These are phyloP conservation scores for Lacanobia wlatinum DNA, from an alignment of 2,888 invertebrate genomes.

Conservation along the genomic window DNA sequence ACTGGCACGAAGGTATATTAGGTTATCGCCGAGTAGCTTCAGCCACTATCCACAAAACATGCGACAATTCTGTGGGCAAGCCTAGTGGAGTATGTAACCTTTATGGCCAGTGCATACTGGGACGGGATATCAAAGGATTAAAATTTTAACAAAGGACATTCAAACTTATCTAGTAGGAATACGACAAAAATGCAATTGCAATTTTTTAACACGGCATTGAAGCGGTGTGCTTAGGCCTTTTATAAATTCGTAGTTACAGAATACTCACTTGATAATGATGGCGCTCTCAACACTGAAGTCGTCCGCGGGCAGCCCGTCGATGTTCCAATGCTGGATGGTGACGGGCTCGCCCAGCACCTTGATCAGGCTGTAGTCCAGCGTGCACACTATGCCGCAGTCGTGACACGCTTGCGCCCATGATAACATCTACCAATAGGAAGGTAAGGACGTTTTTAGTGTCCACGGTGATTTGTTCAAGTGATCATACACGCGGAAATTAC, in stretches of 20 bases:
- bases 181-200: too few relatives aligned
- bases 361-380: conserved; percentile 94
- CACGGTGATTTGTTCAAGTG: not conserved
- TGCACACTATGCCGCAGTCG: conserved; percentile 94
- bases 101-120: too few relatives aligned
- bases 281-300: conserved; percentile 97
- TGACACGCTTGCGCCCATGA: conserved; percentile 94
- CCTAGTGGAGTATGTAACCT: too few relatives aligned
- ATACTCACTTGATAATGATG: conserved; percentile 94
- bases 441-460: not conserved
- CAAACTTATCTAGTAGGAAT: too few relatives aligned
- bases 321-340: conserved; percentile 97
- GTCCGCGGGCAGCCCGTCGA: conserved; percentile 96
- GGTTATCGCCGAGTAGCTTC: not conserved
- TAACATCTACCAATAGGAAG: conserved; percentile 88
- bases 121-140: too few relatives aligned
- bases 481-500: not conserved
- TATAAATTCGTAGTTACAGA: too few relatives aligned
- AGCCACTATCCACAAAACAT: not conserved
- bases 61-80: not conserved
- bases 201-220: too few relatives aligned
- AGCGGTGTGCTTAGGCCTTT: too few relatives aligned
- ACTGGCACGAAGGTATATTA: not conserved
- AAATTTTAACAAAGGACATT: too few relatives aligned
- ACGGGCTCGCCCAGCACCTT: conserved; percentile 96